Evolutionary conservation across 2,113 vertebrate species (phyloP).

Genomic region (Cyanistes caeruleus): DNA sequence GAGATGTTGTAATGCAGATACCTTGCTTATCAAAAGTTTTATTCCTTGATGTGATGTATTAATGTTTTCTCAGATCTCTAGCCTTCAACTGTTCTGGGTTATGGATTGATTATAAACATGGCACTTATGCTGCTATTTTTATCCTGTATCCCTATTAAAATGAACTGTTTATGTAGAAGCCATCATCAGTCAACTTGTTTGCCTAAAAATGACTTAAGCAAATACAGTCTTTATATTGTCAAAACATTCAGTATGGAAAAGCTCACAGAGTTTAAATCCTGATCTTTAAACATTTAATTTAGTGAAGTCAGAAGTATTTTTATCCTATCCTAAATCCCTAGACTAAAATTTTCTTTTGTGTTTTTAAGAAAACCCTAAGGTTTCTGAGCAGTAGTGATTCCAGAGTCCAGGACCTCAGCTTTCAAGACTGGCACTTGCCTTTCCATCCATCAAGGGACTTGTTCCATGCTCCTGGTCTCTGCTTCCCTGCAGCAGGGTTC

Average conservation of each 20-base stretch:
- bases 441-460: neutral
- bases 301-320: neutral
- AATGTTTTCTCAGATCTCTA: neutral
- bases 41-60: neutral
- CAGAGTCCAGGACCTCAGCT: neutral
- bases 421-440: neutral
- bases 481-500: neutral
- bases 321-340: neutral
- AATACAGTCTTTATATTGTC: neutral
- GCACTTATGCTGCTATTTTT: neutral
- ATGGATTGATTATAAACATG: neutral
- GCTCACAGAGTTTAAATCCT: neutral
- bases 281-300: neutral
- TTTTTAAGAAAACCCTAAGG: neutral
- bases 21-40: neutral
- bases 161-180: neutral
- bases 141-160: neutral
- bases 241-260: neutral
- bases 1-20: neutral
- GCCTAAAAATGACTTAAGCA: neutral
- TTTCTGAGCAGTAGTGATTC: neutral
- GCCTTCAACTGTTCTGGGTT: neutral
- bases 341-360: neutral
- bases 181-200: neutral
- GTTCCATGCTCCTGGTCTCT: neutral